Conservation (phyloP, 2,113 vertebrate species). For the Cololabis saira region DNA sequence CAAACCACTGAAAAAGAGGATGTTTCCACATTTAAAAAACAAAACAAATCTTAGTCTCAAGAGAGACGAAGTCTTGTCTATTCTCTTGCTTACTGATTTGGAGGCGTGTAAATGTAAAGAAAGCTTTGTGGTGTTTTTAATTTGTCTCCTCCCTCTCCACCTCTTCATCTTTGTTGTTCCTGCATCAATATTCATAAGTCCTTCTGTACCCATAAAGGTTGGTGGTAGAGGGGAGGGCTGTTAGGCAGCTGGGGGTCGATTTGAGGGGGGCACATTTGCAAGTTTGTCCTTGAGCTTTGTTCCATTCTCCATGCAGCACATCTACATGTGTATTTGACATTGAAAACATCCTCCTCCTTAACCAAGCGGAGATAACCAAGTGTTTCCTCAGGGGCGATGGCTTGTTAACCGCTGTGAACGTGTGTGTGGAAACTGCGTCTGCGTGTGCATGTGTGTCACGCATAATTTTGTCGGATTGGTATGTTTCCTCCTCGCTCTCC, state of each 20-base stretch:
- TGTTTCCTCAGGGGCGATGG: conserved; percentile 44
- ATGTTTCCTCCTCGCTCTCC: conserved; percentile 6
- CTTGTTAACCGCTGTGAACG: conserved; percentile 51
- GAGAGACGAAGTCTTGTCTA: not conserved
- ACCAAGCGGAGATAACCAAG: conserved; percentile 55
- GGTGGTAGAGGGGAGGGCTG: not conserved
- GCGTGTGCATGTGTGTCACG: not conserved
- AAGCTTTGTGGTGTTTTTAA: conserved; percentile 45
- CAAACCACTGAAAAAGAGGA: conserved; percentile 12
- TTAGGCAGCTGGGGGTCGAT: too few species aligned
- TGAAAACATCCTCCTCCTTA: conserved; percentile 49
- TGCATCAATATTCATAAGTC: conserved; percentile 59
- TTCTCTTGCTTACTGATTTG: conserved; percentile 35
- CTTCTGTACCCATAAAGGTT: conserved; percentile 33
- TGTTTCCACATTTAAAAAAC: conserved; percentile 21
- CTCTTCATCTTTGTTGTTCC: conserved; percentile 48
- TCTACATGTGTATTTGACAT: conserved; percentile 44
- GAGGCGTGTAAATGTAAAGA: conserved; percentile 25
- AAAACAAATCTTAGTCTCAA: not conserved
- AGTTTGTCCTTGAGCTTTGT: conserved; percentile 24
- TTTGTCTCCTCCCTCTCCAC: too few species aligned
- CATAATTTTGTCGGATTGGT: not conserved
- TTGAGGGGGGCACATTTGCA: conserved; percentile 5
- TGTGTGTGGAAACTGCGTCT: not conserved
- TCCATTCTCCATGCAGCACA: conserved; percentile 10